phyloP scores from a whole-genome alignment of 1,140 invertebrate genomes.

The Ips typographus region DNA sequence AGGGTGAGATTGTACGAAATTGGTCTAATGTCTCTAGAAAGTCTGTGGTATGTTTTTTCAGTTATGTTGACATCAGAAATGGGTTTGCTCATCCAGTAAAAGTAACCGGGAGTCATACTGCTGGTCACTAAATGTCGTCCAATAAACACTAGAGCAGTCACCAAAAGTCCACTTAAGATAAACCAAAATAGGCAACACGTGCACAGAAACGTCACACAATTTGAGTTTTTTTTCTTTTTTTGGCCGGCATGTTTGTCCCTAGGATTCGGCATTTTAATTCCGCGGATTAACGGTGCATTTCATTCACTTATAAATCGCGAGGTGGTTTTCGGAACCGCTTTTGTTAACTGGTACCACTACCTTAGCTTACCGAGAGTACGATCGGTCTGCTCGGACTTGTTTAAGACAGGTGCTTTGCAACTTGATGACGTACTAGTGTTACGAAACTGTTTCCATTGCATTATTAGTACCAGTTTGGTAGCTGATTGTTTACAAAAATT shows the following conservation, averaged over 20 bases:
- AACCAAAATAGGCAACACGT: constrained; percentile 55
- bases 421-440: too few species aligned
- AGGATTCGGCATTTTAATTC: constrained; percentile 45
- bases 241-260: constrained; percentile 22
- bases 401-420: too few species aligned
- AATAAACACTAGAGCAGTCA: constrained; percentile 55
- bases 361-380: not conserved
- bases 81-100: not conserved
- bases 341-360: too few species aligned
- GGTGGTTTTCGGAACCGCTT: not conserved
- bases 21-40: constrained; percentile 69
- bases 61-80: not conserved
- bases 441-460: too few species aligned
- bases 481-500: too few species aligned
- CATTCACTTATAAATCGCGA: constrained; percentile 17
- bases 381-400: not conserved
- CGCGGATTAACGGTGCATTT: constrained; percentile 8
- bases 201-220: constrained; percentile 44
- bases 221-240: constrained; percentile 31
- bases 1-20: constrained; percentile 74
- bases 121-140: constrained; percentile 50
- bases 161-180: constrained; percentile 53
- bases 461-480: too few species aligned
- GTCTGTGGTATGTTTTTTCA: constrained; percentile 49
- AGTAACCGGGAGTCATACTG: constrained; percentile 5